Base-by-base conservation (phyloP, 2,113 vertebrate species). In the Xiphorhynchus elegans region DNA sequence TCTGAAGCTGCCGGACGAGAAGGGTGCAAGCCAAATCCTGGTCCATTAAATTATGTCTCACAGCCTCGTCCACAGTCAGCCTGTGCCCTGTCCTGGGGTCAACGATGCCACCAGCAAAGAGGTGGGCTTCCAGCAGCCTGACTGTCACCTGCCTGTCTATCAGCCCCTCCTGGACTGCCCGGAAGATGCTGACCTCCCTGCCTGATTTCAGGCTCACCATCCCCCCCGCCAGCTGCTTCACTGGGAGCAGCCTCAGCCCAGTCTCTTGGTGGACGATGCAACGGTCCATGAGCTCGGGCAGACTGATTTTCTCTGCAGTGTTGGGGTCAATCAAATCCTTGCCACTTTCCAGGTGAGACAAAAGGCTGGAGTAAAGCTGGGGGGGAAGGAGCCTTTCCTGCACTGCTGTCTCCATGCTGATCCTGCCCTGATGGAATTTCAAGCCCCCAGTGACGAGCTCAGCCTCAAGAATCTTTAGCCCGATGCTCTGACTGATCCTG, bases 61-160 rank as follows among this genome's bases (percentile, higher is more conserved):
- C 79, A 2, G 99, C 99, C 69, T 99, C 98, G 0, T 98, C 97
- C 56, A 99, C 96, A 2, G 97, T 98, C 78, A 99, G 96, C 42
- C 98, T 98, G 90, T 98, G 99, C 26, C 99, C 99, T 7, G 99
- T 99, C 83, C 98, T 98, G 31, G 99, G 98, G 95, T 99, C 99
- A n/a, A 97, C 97, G 59, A 99, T 99, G 88, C 99, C 99, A 29
- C 99, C 99, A 26, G 99, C 99, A 96, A 99, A 98, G n/a, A 99
- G 98, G 16, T 99, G 99, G 67, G 98, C 98, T 97, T 99, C 99
- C 69, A 99, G 97, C 40, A 99, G 85, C 87, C 98, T 97, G 46
- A 98, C 75, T 2, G 97, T 97, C 7, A 98, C 98, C 84, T 99
- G 97, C 10, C 98, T 97, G 86, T 99, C 99, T 62, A 99, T 98